Evolutionary conservation across 2,888 invertebrate genomes (phyloP).

Genomic region (Epinotia bilunana): DNA sequence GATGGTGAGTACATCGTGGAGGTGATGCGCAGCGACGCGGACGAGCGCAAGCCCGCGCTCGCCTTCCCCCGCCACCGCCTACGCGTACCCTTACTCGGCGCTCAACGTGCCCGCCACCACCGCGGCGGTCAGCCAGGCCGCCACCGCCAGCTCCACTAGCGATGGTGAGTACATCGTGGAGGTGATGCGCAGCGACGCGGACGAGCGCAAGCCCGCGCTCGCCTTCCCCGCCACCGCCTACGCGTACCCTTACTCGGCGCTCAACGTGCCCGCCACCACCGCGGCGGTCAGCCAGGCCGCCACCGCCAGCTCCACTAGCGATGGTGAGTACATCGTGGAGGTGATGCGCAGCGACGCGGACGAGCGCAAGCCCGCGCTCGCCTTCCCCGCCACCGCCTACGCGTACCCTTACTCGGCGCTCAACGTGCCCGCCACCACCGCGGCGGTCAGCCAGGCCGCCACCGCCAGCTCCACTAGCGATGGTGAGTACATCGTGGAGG

Average conservation of each 20-base stretch:
- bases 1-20: conserved; percentile 88
- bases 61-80: conserved; percentile 81
- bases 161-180: conserved; percentile 88
- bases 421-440: conserved; percentile 78
- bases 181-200: conserved; percentile 94
- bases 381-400: conserved; percentile 83
- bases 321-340: conserved; percentile 88
- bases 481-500: conserved; percentile 89
- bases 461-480: conserved; percentile 54
- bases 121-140: conserved; percentile 59
- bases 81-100: conserved; percentile 88
- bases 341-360: conserved; percentile 95
- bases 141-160: conserved; percentile 52
- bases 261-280: conserved; percentile 80
- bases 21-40: conserved; percentile 94
- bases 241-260: conserved; percentile 88
- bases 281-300: conserved; percentile 59
- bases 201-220: conserved; percentile 79
- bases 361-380: conserved; percentile 73
- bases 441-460: conserved; percentile 58
- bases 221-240: conserved; percentile 83
- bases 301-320: conserved; percentile 54
- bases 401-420: conserved; percentile 88
- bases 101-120: conserved; percentile 81
- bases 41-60: conserved; percentile 79